Percentiles rank a stretch among this genome's conserved stretches.
These are phyloP conservation scores for Diglossa cyanea DNA, from an alignment of 2,797 vertebrate species.

Conservation along the genomic window DNA sequence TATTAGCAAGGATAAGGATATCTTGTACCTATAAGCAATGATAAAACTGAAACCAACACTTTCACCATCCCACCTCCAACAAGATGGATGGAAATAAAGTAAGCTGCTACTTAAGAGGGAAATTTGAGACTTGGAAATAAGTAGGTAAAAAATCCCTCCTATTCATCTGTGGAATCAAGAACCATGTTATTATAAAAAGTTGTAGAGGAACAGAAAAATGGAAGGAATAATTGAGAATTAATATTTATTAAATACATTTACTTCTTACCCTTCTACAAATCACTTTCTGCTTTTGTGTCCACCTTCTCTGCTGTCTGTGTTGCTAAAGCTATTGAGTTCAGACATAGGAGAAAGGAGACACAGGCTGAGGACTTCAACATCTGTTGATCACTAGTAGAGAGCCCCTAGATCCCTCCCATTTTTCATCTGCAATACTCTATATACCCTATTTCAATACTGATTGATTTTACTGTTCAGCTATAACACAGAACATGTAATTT, in stretches of 20 bases:
- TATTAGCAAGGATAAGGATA: not conserved
- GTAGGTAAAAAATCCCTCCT: not conserved
- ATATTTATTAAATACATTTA: not conserved
- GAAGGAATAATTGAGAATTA: not conserved
- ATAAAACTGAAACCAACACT: not conserved
- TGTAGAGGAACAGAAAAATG: not conserved
- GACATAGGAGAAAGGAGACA: not conserved
- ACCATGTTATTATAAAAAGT: not conserved
- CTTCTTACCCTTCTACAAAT: not conserved
- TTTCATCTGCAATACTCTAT: not conserved
- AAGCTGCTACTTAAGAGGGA: not conserved
- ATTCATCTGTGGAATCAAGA: not conserved
- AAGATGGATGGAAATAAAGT: not conserved
- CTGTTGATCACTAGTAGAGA: not conserved
- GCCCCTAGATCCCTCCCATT: fast-evolving
- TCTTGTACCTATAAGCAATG: not conserved
- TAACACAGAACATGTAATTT: not conserved
- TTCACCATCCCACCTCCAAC: not conserved
- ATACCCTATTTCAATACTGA: not conserved
- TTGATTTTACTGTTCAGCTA: not conserved
- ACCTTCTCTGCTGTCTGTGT: not conserved
- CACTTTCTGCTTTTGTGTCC: not conserved
- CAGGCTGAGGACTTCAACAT: not conserved
- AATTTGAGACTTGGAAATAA: not conserved
- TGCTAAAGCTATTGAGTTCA: not conserved